Conservation (phyloP, 2,888 invertebrate genomes). For the Eulithis prunata region DNA sequence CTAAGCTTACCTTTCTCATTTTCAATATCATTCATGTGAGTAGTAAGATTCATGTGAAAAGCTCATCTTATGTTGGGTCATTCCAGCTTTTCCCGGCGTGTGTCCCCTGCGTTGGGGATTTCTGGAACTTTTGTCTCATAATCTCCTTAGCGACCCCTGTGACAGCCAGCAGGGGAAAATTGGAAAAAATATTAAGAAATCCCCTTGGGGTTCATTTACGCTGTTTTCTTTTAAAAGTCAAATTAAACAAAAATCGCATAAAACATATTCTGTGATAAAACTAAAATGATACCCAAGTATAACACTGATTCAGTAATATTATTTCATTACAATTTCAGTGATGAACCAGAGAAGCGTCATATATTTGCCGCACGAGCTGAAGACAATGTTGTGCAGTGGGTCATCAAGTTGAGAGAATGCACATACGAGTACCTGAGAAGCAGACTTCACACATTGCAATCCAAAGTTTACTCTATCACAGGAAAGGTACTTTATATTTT, state of each 20-base stretch:
- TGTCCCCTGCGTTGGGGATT: too few relatives aligned
- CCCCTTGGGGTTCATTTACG: too few relatives aligned
- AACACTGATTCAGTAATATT: background rate
- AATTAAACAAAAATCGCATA: too few relatives aligned
- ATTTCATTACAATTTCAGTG: slow-evolving; percentile 57
- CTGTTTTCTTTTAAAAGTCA: too few relatives aligned
- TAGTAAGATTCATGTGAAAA: slow-evolving; percentile 27
- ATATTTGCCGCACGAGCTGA: slow-evolving; percentile 89
- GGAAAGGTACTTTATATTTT: slow-evolving; percentile 79
- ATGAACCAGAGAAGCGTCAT: slow-evolving; percentile 88
- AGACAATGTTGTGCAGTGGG: slow-evolving; percentile 89
- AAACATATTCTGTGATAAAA: too few relatives aligned
- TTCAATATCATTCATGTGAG: slow-evolving; percentile 87
- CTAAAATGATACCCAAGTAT: too few relatives aligned
- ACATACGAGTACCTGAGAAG: slow-evolving; percentile 89
- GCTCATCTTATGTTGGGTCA: too few relatives aligned
- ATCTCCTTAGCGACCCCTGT: too few relatives aligned
- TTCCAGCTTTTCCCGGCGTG: too few relatives aligned
- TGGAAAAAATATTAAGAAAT: too few relatives aligned
- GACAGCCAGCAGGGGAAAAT: too few relatives aligned
- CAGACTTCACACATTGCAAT: slow-evolving; percentile 86
- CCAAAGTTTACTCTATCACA: slow-evolving; percentile 87
- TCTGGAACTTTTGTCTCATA: too few relatives aligned
- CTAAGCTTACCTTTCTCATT: slow-evolving; percentile 89
- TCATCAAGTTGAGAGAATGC: slow-evolving; percentile 86